These are phyloP conservation scores for Syngnathus floridae DNA, from an alignment of 2,113 vertebrate genomes.

Conservation along the genomic window DNA sequence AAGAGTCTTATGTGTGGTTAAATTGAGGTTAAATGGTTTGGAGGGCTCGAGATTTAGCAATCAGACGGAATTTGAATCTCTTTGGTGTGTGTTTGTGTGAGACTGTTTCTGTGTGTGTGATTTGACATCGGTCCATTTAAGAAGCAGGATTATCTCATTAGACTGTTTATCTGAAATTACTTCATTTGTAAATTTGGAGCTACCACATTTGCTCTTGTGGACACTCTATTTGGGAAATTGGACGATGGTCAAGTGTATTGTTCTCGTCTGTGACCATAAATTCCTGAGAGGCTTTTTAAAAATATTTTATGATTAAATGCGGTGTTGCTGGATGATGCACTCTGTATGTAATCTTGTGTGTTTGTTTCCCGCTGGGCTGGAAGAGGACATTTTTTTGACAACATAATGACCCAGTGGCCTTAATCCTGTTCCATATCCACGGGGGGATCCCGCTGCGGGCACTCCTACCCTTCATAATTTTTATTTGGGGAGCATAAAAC, in stretches of 20 bases:
- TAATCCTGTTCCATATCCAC: constrained; percentile 52
- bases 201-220: neutral
- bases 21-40: constrained; percentile 23
- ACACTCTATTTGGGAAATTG: neutral
- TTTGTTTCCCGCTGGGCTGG: constrained; percentile 32
- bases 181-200: constrained; percentile 6
- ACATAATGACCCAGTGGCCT: constrained; percentile 67
- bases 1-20: constrained; percentile 16
- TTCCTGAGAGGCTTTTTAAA: constrained; percentile 1
- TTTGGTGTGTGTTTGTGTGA: neutral
- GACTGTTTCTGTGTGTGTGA: constrained; percentile 2
- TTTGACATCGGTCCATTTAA: constrained; percentile 20
- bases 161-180: constrained; percentile 15
- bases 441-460: constrained; percentile 32
- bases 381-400: constrained; percentile 42
- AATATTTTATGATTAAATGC: constrained; percentile 17
- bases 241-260: neutral
- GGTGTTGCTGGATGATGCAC: constrained; percentile 31
- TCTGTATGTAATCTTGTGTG: constrained; percentile 39
- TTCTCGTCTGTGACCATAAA: neutral
- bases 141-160: constrained; percentile 42
- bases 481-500: constrained; percentile 13
- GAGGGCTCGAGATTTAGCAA: constrained; percentile 17
- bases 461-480: constrained; percentile 19
- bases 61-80: neutral